A percentile compares a stretch with the other conserved stretches of the same genome.
phyloP scores from a whole-genome alignment of 2,888 invertebrate genomes.

The Xestia rhomboidea region DNA sequence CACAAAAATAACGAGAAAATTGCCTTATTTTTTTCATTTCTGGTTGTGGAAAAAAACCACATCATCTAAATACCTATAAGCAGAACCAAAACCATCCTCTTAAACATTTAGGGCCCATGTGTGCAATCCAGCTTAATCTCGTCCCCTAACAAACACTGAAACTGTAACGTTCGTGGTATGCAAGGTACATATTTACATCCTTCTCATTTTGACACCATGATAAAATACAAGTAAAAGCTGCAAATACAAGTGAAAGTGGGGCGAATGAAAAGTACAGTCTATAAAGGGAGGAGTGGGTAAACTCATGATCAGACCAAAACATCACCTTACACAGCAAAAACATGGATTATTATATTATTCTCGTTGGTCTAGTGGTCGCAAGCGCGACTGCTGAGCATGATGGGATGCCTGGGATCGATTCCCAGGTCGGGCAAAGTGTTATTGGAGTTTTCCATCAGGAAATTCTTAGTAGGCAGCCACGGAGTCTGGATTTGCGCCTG shows the following conservation, averaged over 20 bases:
- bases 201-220: constrained; percentile 9
- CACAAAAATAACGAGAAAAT: not conserved
- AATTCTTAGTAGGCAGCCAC: no score
- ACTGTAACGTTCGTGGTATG: not conserved
- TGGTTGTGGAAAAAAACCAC: not conserved
- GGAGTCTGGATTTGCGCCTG: no score
- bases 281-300: not conserved
- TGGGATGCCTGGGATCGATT: no score
- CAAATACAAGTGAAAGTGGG: no score
- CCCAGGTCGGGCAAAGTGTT: no score
- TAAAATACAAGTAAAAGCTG: not conserved
- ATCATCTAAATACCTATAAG: no score
- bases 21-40: not conserved
- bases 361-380: no score
- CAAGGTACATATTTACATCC: not conserved
- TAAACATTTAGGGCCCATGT: not conserved
- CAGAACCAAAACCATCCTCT: not conserved
- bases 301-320: constrained; percentile 5
- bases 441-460: no score
- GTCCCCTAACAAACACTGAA: not conserved
- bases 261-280: constrained; percentile 2
- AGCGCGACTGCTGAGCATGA: no score
- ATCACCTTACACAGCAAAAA: no score
- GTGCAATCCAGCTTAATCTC: not conserved
- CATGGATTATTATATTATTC: no score